Evolutionary conservation across 2,797 vertebrate genomes (phyloP), one percentile per base, ranked within the genome.

Genomic region (Eurystomus glaucurus): DNA sequence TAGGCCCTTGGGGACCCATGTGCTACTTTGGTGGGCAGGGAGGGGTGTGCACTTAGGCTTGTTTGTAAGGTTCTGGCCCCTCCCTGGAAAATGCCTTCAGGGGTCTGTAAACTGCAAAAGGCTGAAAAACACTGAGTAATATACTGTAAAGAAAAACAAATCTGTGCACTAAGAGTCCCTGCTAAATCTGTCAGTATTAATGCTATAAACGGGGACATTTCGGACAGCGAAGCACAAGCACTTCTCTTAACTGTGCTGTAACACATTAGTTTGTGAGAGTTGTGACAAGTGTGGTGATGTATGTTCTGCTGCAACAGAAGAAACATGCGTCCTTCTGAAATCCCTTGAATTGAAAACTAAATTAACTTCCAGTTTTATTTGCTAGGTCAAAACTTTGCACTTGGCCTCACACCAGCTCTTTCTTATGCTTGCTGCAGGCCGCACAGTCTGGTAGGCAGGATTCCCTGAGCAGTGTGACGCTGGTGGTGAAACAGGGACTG

Each of bases 121-220:
- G 37, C 72, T 80, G 55, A 80, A 80, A 91, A 94, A n/a, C 52
- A 72, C 29, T 16, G 51, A 77, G 48, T 85, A 84, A 60, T 94
- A 65, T 26, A 58, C 70, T 82, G 48, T 80, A 85, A 88, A 93
- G 82, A 75, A 84, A 91, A 92, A 14, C 72, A 96, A 86, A 95
- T 86, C 66, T 76, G 54, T 79, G 46, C 52, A 23, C 61, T 48
- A 90, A 51, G 55, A 88, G 81, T 85, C 65, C 41, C 31, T 5
- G 8, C 91, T 76, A 91, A 76, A 87, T 80, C 87, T 93, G 79
- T 90, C 90, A 76, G 22, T 81, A 37, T 81, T 90, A 84, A 88
- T 82, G 62, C 72, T 94, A 66, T 82, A 88, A 82, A 79, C 79
- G 76, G 62, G 69, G 80, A 18, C 51, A 20, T 81, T 97, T 95